Conservation (phyloP, 2,888 invertebrate genomes). For the Dolichopus griseipennis region DNA sequence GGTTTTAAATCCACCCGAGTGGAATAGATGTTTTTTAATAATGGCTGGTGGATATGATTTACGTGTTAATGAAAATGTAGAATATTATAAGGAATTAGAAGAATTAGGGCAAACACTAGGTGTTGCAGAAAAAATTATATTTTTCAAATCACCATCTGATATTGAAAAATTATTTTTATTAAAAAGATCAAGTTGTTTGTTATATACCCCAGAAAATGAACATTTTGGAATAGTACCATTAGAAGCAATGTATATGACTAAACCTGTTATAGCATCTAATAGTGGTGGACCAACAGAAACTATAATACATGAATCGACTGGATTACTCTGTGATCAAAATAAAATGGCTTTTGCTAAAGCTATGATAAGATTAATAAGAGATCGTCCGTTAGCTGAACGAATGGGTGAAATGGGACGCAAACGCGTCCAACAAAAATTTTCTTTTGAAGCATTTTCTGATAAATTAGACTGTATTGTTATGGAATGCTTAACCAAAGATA, state of each 20-base stretch:
- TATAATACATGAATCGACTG: constrained; percentile 65
- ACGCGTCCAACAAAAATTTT: constrained; percentile 71
- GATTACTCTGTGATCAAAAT: constrained; percentile 65
- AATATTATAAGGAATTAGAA: constrained; percentile 69
- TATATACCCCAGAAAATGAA: constrained; percentile 95
- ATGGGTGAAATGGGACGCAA: constrained; percentile 70
- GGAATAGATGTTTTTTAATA: constrained; percentile 67
- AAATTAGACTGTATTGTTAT: constrained; percentile 48
- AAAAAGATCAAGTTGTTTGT: constrained; percentile 62
- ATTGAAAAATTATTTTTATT: constrained; percentile 73
- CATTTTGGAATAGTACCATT: constrained; percentile 99
- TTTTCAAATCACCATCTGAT: constrained; percentile 83
- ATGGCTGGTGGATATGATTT: constrained; percentile 96
- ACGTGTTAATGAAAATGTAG: constrained; percentile 76
- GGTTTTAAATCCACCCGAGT: constrained; percentile 48
- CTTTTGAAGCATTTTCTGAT: constrained; percentile 68
- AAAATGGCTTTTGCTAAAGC: constrained; percentile 66
- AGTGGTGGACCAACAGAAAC: constrained; percentile 96
- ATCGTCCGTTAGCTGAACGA: constrained; percentile 50
- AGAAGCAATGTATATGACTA: constrained; percentile 91
- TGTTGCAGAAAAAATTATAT: constrained; percentile 63
- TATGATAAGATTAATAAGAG: constrained; percentile 60
- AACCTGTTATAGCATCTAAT: constrained; percentile 90
- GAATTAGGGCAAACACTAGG: constrained; percentile 55
- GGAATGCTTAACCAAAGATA: neutral